Conservation (phyloP, 2,888 invertebrate genomes). For the Troides helena region DNA sequence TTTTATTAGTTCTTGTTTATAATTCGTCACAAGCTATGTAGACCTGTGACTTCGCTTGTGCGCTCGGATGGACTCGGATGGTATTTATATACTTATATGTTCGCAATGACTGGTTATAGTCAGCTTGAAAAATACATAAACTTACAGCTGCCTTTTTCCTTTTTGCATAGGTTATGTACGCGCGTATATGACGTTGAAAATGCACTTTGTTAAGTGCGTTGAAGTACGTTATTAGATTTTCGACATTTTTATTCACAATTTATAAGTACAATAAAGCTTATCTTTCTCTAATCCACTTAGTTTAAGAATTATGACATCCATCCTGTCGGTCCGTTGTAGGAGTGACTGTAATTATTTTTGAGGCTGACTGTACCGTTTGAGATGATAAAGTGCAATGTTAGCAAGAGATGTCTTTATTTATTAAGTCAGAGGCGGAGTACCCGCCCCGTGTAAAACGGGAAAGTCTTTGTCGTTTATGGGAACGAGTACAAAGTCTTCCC, state of each 20-base stretch:
- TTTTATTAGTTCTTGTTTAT: not conserved
- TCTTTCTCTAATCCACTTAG: slow-evolving; percentile 14
- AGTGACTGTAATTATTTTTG: slow-evolving; percentile 29
- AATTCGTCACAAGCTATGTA: slow-evolving; percentile 7
- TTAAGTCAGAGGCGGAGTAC: slow-evolving; percentile 28
- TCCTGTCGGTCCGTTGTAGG: not conserved
- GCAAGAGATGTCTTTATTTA: slow-evolving; percentile 32
- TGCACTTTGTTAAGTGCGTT: too few relatives aligned
- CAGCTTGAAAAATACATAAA: slow-evolving; percentile 29
- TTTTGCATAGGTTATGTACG: slow-evolving; percentile 2
- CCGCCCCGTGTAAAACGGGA: slow-evolving; percentile 7
- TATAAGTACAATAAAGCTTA: slow-evolving; percentile 28
- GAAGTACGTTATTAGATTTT: not conserved
- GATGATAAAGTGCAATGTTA: slow-evolving; percentile 32
- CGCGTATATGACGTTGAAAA: not conserved
- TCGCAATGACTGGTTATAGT: slow-evolving; percentile 34
- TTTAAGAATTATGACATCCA: slow-evolving; percentile 10
- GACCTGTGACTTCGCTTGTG: slow-evolving; percentile 1
- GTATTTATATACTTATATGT: slow-evolving; percentile 25
- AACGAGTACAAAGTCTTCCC: slow-evolving; percentile 1
- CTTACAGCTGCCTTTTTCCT: slow-evolving; percentile 6
- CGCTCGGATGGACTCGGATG: slow-evolving; percentile 7
- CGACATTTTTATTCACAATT: slow-evolving; percentile 16
- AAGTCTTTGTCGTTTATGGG: not conserved
- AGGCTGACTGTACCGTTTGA: slow-evolving; percentile 33